These are phyloP conservation scores for Pica pica DNA, from an alignment of 2,113 vertebrate species.

Conservation along the genomic window DNA sequence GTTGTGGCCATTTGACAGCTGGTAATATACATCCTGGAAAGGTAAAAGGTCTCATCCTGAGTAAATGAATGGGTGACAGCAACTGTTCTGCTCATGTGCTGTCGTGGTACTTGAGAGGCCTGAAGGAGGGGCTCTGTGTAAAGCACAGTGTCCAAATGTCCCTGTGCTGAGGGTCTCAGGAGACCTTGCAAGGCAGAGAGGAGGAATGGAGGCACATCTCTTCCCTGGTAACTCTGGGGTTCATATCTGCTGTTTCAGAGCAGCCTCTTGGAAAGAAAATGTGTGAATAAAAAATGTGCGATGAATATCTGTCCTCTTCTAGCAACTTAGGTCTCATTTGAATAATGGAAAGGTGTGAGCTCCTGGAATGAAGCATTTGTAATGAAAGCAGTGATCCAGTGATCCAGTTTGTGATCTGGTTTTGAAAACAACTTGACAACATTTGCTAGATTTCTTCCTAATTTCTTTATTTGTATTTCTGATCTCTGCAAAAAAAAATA, in stretches of 20 bases:
- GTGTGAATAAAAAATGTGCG: not conserved
- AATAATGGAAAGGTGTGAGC: not conserved
- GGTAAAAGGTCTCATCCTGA: not conserved
- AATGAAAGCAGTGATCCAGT: not conserved
- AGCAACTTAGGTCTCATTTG: not conserved
- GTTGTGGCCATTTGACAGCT: not conserved
- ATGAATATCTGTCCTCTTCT: not conserved
- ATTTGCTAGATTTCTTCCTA: not conserved
- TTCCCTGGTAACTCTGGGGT: not conserved
- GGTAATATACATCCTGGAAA: not conserved
- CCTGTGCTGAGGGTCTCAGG: accelerated
- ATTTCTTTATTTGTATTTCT: not conserved
- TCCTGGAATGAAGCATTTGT: not conserved
- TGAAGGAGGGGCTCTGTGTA: not conserved
- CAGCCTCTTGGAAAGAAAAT: not conserved
- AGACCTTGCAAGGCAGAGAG: not conserved
- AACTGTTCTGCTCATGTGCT: not conserved
- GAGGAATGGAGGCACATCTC: not conserved
- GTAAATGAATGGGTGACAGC: accelerated
- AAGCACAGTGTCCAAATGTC: not conserved
- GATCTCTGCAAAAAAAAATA: not conserved
- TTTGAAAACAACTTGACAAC: not conserved
- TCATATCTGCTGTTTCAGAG: not conserved
- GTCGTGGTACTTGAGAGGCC: not conserved
- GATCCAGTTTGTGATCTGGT: not conserved